Evolutionary conservation across 1,140 invertebrate genomes (phyloP).

Genomic region (Plodia interpunctella): DNA sequence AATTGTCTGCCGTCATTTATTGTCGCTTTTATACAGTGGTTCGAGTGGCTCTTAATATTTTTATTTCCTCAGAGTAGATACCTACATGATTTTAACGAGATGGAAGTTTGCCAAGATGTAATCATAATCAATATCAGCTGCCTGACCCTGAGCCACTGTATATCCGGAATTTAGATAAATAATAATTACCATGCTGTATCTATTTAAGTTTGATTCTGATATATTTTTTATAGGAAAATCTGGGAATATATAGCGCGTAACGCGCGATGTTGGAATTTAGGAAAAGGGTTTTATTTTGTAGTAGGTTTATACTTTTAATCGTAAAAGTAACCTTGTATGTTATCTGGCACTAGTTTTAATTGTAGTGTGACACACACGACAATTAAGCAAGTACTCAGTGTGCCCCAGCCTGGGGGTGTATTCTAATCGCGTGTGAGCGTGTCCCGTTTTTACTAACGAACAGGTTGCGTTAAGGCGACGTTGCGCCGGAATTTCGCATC

Average conservation of each 20-base stretch:
- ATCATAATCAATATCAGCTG: conserved; percentile 7
- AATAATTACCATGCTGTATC: not conserved
- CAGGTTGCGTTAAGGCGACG: conserved; percentile 71
- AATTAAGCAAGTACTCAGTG: conserved; percentile 28
- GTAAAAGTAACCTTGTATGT: too few relatives aligned
- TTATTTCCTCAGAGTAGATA: not conserved
- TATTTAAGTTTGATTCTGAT: not conserved
- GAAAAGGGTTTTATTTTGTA: too few relatives aligned
- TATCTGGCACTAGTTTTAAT: too few relatives aligned
- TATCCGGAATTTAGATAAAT: not conserved
- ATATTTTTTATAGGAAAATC: too few relatives aligned
- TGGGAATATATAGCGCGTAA: too few relatives aligned
- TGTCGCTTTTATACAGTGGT: not conserved
- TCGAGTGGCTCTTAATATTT: not conserved
- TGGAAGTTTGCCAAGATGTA: conserved; percentile 1
- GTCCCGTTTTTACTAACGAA: conserved; percentile 74
- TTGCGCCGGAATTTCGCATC: conserved; percentile 69
- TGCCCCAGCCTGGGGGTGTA: conserved; percentile 52
- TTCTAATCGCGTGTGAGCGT: conserved; percentile 73
- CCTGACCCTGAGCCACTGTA: not conserved
- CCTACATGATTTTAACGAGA: not conserved
- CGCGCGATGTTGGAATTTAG: too few relatives aligned
- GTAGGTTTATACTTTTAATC: too few relatives aligned
- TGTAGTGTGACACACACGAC: too few relatives aligned
- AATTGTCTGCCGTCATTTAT: not conserved